These are phyloP conservation scores for Epizoanthus scotinus DNA, from an alignment of 92 coral and sea anemone genomes.

Conservation along the genomic window DNA sequence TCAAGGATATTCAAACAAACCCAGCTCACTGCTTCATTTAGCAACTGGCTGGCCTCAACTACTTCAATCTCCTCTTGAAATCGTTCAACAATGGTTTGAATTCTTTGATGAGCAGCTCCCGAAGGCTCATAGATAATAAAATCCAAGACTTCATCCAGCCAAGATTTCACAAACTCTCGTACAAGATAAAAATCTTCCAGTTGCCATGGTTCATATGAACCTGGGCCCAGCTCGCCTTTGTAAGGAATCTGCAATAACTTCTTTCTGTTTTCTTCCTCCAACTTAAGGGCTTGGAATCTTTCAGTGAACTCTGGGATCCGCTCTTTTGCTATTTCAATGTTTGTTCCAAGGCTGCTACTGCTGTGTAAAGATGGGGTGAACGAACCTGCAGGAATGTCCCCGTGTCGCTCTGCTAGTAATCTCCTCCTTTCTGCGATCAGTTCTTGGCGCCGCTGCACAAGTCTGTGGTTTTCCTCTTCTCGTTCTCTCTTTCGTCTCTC, in stretches of 20 bases:
- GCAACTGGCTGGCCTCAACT: slow-evolving; percentile 47
- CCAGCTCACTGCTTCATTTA: slow-evolving; percentile 42
- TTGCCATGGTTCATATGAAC: slow-evolving; percentile 87
- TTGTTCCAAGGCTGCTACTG: slow-evolving; percentile 36
- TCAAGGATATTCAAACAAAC: slow-evolving; percentile 46
- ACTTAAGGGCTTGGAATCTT: slow-evolving; percentile 43
- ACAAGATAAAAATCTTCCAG: slow-evolving; percentile 79
- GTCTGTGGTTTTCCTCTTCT: slow-evolving; percentile 53
- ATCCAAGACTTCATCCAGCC: slow-evolving; percentile 80
- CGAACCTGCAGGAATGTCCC: not conserved
- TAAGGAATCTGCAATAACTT: slow-evolving; percentile 57
- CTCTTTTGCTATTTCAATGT: slow-evolving; percentile 51
- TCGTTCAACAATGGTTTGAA: slow-evolving; percentile 36
- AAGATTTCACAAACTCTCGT: slow-evolving; percentile 69
- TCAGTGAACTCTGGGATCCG: slow-evolving; percentile 59
- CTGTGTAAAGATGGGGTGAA: slow-evolving; percentile 48
- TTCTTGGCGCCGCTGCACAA: slow-evolving; percentile 69
- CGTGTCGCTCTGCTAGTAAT: slow-evolving; percentile 53
- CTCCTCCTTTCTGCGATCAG: slow-evolving; percentile 66
- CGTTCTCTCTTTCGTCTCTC: slow-evolving; percentile 52
- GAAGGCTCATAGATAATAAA: slow-evolving; percentile 53
- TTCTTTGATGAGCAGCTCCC: slow-evolving; percentile 26
- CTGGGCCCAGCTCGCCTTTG: slow-evolving; percentile 76
- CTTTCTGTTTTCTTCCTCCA: slow-evolving; percentile 44
- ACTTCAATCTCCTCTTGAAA: slow-evolving; percentile 60